Conservation (phyloP, 2,888 invertebrate species). For the Galeruca laticollis region DNA sequence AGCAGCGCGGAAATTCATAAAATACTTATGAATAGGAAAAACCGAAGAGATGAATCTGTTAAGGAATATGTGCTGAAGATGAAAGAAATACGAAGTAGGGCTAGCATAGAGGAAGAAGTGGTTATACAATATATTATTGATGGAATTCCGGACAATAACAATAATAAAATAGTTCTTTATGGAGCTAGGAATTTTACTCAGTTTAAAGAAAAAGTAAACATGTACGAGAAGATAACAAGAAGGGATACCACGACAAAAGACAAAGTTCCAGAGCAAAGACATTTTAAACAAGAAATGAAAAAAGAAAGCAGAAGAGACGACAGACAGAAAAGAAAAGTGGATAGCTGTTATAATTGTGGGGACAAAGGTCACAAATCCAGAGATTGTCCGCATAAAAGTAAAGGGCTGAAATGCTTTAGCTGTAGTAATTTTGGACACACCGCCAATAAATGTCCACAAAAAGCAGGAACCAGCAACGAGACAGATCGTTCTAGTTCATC, state of each 20-base stretch:
- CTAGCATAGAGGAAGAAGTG: constrained; percentile 58
- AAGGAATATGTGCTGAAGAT: constrained; percentile 61
- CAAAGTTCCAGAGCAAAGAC: constrained; percentile 12
- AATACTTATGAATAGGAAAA: constrained; percentile 48
- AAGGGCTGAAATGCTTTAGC: constrained; percentile 46
- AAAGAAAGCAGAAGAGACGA: constrained; percentile 12
- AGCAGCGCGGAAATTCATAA: constrained; percentile 48
- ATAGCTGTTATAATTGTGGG: constrained; percentile 41
- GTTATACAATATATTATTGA: constrained; percentile 56
- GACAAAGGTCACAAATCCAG: constrained; percentile 36
- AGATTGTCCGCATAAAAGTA: constrained; percentile 39
- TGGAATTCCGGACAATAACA: constrained; percentile 56
- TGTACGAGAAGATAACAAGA: constrained; percentile 37
- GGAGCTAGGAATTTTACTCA: constrained; percentile 43
- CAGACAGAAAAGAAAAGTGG: neutral
- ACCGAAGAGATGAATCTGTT: constrained; percentile 56
- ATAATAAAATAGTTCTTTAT: constrained; percentile 51
- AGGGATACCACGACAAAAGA: constrained; percentile 5
- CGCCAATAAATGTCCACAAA: constrained; percentile 37
- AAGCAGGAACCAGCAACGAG: neutral
- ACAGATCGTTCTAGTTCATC: neutral
- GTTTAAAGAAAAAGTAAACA: constrained; percentile 44
- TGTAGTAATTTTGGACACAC: constrained; percentile 46
- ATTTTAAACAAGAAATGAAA: constrained; percentile 1
- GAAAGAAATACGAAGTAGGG: constrained; percentile 60